These are phyloP conservation scores for Trachurus trachurus DNA, from an alignment of 2,797 vertebrate genomes.

Conservation along the genomic window DNA sequence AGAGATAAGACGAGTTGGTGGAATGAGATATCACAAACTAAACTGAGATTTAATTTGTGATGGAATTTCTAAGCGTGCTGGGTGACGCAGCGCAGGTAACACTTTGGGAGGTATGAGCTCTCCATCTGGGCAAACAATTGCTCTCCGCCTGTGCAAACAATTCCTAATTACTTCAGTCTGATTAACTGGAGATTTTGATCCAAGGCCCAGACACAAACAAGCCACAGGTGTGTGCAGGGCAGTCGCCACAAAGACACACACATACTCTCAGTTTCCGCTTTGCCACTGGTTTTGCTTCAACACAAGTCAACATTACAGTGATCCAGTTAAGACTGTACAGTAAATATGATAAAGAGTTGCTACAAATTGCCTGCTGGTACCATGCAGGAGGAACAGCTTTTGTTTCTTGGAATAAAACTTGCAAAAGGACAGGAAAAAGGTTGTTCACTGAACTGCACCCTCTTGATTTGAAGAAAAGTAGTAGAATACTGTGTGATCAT, in stretches of 20 bases:
- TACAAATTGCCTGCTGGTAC: background rate
- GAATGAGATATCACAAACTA: slow-evolving; percentile 72
- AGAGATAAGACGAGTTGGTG: slow-evolving; percentile 72
- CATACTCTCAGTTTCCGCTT: slow-evolving; percentile 14
- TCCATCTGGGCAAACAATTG: slow-evolving; percentile 79
- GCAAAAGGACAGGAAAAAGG: background rate
- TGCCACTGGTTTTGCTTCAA: slow-evolving; percentile 14
- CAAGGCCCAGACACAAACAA: slow-evolving; percentile 62
- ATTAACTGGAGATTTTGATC: slow-evolving; percentile 78
- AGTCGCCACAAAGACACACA: slow-evolving; percentile 8
- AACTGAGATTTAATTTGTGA: slow-evolving; percentile 80
- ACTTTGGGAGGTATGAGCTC: slow-evolving; percentile 65
- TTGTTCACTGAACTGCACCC: background rate
- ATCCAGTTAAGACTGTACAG: background rate
- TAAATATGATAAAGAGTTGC: slow-evolving; percentile 10
- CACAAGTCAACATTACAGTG: slow-evolving; percentile 12
- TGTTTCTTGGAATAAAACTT: background rate
- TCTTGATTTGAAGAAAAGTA: background rate
- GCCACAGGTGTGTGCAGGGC: slow-evolving; percentile 65
- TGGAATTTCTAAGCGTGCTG: slow-evolving; percentile 64
- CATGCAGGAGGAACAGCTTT: background rate
- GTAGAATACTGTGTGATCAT: slow-evolving; percentile 5
- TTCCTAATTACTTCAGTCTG: slow-evolving; percentile 79
- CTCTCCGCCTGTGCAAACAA: slow-evolving; percentile 79
- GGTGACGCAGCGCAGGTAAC: slow-evolving; percentile 59